Conservation (phyloP, 2,797 vertebrate species). For the Nannoperca obscura region DNA sequence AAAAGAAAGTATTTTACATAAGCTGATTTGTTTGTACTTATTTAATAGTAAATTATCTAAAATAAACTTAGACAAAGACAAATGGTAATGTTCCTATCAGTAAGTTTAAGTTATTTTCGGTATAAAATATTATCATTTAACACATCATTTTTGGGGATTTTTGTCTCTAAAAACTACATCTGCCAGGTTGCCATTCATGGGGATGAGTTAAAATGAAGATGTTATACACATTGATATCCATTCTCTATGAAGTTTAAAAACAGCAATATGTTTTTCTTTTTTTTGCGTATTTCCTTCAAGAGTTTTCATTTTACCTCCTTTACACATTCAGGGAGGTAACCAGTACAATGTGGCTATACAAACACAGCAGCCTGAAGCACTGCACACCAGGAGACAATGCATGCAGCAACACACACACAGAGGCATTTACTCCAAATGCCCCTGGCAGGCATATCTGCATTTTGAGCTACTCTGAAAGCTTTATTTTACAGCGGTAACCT, state of each 20-base stretch:
- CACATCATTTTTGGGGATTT: not conserved
- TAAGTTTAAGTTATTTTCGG: not conserved
- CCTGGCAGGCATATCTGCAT: slow-evolving; percentile 28
- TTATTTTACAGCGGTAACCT: slow-evolving; percentile 28
- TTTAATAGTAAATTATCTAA: not conserved
- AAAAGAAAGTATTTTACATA: not conserved
- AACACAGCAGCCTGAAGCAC: slow-evolving; percentile 20
- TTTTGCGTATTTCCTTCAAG: not conserved
- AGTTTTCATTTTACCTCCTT: slow-evolving; percentile 3
- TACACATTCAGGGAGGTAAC: not conserved
- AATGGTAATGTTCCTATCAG: not conserved
- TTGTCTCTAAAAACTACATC: not conserved
- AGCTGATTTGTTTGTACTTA: not conserved
- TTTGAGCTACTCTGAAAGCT: slow-evolving; percentile 53
- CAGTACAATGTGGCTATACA: not conserved
- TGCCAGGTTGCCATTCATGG: not conserved
- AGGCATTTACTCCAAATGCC: slow-evolving; percentile 31
- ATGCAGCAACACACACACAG: slow-evolving; percentile 14
- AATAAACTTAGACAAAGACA: not conserved
- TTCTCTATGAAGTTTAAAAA: not conserved
- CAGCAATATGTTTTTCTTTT: not conserved
- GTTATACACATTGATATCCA: not conserved
- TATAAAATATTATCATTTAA: not conserved
- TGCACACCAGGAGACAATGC: slow-evolving; percentile 15
- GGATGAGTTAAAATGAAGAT: not conserved